phyloP scores from a whole-genome alignment of 1,140 invertebrate species.

The Telenomus remus region DNA sequence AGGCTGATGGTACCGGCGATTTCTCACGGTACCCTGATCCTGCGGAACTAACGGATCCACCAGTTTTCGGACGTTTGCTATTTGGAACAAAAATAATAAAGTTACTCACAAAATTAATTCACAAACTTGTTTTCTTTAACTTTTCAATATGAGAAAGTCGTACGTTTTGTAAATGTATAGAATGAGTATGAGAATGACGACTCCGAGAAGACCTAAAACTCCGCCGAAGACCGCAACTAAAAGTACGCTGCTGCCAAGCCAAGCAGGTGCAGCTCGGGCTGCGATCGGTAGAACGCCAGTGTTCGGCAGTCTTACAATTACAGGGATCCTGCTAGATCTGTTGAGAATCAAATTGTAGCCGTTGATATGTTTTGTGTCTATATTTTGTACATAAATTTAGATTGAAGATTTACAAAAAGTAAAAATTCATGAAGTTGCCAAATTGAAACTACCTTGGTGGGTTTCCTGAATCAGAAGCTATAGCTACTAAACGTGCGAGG shows the following conservation, averaged over 20 bases:
- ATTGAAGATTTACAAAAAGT: not conserved
- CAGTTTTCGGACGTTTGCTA: slow-evolving; percentile 76
- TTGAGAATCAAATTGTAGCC: not conserved
- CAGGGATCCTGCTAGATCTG: slow-evolving; percentile 81
- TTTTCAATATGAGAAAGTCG: slow-evolving; percentile 63
- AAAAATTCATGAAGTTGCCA: not conserved
- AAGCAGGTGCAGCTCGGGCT: slow-evolving; percentile 73
- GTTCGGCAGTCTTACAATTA: slow-evolving; percentile 82
- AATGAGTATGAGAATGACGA: slow-evolving; percentile 84
- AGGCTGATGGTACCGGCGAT: slow-evolving; percentile 68
- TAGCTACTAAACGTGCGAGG: slow-evolving; percentile 80
- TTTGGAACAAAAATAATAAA: slow-evolving; percentile 14
- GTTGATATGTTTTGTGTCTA: not conserved
- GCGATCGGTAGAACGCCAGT: slow-evolving; percentile 71
- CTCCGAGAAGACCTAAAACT: slow-evolving; percentile 81
- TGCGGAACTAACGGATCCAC: slow-evolving; percentile 69
- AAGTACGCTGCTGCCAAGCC: slow-evolving; percentile 76
- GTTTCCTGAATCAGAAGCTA: slow-evolving; percentile 86
- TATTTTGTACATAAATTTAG: no score
- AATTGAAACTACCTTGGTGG: slow-evolving; percentile 78
- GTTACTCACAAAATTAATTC: no score
- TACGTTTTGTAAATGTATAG: slow-evolving; percentile 87
- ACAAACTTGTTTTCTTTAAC: no score
- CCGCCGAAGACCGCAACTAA: slow-evolving; percentile 83
- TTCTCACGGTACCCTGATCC: slow-evolving; percentile 72